Conservation (phyloP, 2,113 vertebrate genomes). For the Bubo bubo region DNA sequence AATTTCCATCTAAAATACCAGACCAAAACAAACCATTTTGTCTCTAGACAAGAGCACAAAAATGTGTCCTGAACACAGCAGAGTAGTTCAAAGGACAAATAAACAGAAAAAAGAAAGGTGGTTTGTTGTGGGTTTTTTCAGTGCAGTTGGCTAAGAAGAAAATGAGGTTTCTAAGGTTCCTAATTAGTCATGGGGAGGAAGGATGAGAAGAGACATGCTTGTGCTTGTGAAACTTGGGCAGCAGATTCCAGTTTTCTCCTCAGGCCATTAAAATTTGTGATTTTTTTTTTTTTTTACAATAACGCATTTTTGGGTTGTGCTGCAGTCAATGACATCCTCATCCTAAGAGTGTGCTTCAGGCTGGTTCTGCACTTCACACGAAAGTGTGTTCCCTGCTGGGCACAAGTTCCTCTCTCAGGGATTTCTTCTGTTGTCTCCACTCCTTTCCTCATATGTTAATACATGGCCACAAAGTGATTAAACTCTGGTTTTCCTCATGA, state of each 20-base stretch:
- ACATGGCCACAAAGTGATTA: neutral
- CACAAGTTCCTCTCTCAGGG: neutral
- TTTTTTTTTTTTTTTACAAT: neutral
- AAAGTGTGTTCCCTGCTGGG: neutral
- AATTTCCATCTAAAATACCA: neutral
- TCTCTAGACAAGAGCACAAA: neutral
- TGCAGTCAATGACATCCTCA: neutral
- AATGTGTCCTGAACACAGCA: neutral
- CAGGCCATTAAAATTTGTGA: neutral
- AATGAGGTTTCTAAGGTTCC: neutral
- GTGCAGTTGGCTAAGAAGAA: neutral
- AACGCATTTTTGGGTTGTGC: neutral
- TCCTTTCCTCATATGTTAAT: neutral
- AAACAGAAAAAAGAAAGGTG: neutral
- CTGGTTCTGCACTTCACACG: neutral
- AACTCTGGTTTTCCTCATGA: neutral
- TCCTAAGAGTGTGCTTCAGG: neutral
- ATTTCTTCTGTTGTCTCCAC: neutral
- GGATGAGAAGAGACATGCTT: neutral
- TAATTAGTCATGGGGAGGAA: neutral
- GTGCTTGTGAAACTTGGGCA: neutral
- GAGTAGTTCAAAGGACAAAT: neutral
- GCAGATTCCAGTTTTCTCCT: neutral
- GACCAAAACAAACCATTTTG: neutral
- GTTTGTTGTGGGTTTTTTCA: neutral